Evolutionary conservation across 2,113 vertebrate species (phyloP), one percentile per base, ranked within the genome.

Genomic region (Crypturellus undulatus): DNA sequence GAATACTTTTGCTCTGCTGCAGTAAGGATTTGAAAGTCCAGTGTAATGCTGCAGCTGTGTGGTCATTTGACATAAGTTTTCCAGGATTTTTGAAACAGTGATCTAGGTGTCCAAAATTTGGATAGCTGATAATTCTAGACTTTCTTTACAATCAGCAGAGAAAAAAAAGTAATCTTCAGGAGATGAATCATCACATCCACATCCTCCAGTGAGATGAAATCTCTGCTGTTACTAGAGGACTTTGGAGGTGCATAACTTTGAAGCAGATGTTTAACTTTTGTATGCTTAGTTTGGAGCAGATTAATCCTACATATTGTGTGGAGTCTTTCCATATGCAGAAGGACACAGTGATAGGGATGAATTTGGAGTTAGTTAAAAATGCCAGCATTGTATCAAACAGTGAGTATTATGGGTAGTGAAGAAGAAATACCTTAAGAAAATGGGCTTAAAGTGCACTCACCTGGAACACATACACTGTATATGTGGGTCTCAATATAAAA

Each of bases 21-120:
- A 71, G 12, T 40, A 73, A 36, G 56, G 38, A 83, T 88, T 22
- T 60, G 70, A 80, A 95, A 92, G 42, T 47, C 71, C 83, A 80
- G 19, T 60, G 60, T 84, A 81, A 78, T 94, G 83, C 76, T 94
- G 72, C 90, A 86, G 79, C 87, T 95, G 20, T 83, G 76, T 94
- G 87, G 76, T 85, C 71, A 49, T 86, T 91, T 71, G 79, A 78
- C 72, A 88, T 78, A 94, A 90, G 78, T 59, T 92, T 78, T 87
- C 32, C 12, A 80, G 30, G 47, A 64, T 56, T 84, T 85, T 49
- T 10, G 42, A 93, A 91, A 91, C 51, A 17, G 34, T 92, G 58
- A 87, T 30, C 52, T 87, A 52, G 42, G 58, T 89, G 54, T 58
- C 16, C 30, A 58, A 58, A 58, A 58, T 58, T 32, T 73, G 90